phyloP scores from a whole-genome alignment of 2,888 invertebrate species.

The Drosophila pegasa region DNA sequence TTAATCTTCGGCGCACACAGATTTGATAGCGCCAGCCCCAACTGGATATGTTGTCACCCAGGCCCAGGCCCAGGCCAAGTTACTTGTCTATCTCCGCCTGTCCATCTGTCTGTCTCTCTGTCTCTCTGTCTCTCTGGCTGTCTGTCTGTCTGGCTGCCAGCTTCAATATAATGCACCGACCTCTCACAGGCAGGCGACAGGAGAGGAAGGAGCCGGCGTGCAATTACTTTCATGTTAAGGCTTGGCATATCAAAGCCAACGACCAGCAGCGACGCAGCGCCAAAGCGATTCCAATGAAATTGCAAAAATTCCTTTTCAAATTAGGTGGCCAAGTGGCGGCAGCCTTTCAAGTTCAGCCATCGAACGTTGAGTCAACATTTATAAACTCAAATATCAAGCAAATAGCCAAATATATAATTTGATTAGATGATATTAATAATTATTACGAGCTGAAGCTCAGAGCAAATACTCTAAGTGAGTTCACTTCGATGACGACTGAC shows the following conservation, averaged over 20 bases:
- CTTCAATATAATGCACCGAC: constrained; percentile 46
- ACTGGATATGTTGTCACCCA: constrained; percentile 32
- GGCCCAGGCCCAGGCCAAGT: constrained; percentile 26
- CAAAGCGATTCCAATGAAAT: constrained; percentile 10
- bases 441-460: constrained; percentile 4
- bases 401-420: constrained; percentile 4
- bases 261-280: not conserved
- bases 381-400: not conserved
- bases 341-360: constrained; percentile 9
- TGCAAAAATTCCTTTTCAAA: constrained; percentile 15
- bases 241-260: constrained; percentile 33
- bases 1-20: constrained; percentile 59
- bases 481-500: constrained; percentile 1
- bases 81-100: constrained; percentile 3
- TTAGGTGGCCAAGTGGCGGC: constrained; percentile 15
- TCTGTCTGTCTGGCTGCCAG: constrained; percentile 36
- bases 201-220: constrained; percentile 35
- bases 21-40: constrained; percentile 30
- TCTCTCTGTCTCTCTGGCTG: not conserved
- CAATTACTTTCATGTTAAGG: constrained; percentile 56
- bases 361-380: not conserved
- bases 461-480: constrained; percentile 15
- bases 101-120: not conserved
- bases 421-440: not conserved
- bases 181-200: constrained; percentile 33